A percentile compares a stretch with the other conserved stretches of the same genome.
Evolutionary conservation across 2,888 invertebrate genomes (phyloP).

Genomic region (Nomada flava): DNA sequence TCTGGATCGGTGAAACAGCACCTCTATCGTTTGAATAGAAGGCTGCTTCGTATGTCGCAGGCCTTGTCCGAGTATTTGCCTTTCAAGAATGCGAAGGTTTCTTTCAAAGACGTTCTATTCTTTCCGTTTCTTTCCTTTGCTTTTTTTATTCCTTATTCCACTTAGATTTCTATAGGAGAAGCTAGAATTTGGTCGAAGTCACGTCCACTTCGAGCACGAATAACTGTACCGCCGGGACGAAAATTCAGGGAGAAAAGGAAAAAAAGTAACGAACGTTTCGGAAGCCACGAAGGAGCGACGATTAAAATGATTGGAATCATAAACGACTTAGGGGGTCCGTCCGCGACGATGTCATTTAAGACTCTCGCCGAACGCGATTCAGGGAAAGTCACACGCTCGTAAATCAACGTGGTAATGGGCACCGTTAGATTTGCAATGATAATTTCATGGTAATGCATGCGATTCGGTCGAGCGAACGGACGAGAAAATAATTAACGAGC

Average conservation of each 20-base stretch:
- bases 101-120: no score
- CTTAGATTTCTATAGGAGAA: no score
- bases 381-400: slow-evolving; percentile 72
- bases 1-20: slow-evolving; percentile 9
- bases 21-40: slow-evolving; percentile 19
- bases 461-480: slow-evolving; percentile 67
- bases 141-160: no score
- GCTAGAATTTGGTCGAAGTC: no score
- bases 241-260: no score
- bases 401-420: slow-evolving; percentile 69
- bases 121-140: no score
- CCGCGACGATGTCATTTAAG: slow-evolving; percentile 53
- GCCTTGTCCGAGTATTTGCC: slow-evolving; percentile 61
- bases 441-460: slow-evolving; percentile 73
- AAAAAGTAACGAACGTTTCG: no score
- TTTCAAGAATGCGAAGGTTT: slow-evolving; percentile 36
- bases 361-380: slow-evolving; percentile 61
- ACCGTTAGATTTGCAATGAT: slow-evolving; percentile 76
- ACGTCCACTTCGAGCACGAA: no score
- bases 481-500: slow-evolving; percentile 74
- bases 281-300: neutral
- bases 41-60: slow-evolving; percentile 23
- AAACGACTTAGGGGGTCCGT: neutral
- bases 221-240: no score
- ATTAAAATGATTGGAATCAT: slow-evolving; percentile 15